Evolutionary conservation across 1,140 invertebrate species (phyloP), one percentile per base, ranked within the genome.

Genomic region (Monomorium pharaonis): DNA sequence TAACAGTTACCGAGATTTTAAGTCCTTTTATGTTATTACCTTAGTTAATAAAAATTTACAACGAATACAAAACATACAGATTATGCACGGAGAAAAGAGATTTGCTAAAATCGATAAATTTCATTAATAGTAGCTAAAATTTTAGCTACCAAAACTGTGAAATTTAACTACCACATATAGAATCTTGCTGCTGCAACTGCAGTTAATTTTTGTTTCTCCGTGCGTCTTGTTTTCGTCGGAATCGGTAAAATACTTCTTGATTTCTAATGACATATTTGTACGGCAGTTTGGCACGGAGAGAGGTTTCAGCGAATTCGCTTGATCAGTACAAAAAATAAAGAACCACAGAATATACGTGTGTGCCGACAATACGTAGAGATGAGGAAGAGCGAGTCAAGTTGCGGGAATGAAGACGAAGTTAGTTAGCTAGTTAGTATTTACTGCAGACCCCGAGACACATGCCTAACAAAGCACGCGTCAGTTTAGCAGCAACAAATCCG

Each of bases 391-490:
- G 86, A 58, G 75, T 76, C 65, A 88, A 89, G 72, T 85, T 70
- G 69, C 21, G 33, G 69, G 75, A 88, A 84, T 74, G 76, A 70
- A 87, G 69, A 44, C 60, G 44, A 27, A 78, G 74, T 91, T 87
- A 88, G 90, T 89, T 91, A 76, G 77, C 69, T 91, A 91, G 88
- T 91, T 91, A 81, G 88, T 91, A 91, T 91, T 91, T 89, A 91
- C 88, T 74, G 54, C 54, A 77, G 78, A 88, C 81, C n/a, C n/a
- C 76, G 83, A 88, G 77, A 89, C 84, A 91, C 87, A 67, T 77
- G 54, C 10, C n/a, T 56, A 86, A 78, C 60, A 78, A 78, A 78
- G 76, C 62, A 60, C 67, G 76, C 76, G 24, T 75, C 47, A 80
- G 76, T 56, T 78, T 58, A 86, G 74, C 62, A 78, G 62, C 60